Conservation (phyloP, 1,140 invertebrate species). For the Drosophila bocki region DNA sequence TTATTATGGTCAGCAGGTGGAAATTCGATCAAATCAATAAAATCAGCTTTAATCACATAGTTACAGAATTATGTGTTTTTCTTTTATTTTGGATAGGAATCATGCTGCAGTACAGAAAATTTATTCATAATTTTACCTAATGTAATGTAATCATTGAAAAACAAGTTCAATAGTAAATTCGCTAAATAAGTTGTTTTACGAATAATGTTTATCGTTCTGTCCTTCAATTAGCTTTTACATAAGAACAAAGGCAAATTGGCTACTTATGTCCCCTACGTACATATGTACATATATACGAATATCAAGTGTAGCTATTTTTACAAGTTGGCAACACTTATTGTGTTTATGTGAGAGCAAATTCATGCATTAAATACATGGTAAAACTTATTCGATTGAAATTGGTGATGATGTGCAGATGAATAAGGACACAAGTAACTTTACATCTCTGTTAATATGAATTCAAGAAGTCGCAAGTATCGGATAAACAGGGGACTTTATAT, state of each 20-base stretch:
- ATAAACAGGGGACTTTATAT: not conserved
- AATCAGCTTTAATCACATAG: not conserved
- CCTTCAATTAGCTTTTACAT: not conserved
- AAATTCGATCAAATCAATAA: conserved; percentile 11
- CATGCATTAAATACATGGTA: not conserved
- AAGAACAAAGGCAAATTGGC: not conserved
- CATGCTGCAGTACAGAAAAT: not conserved
- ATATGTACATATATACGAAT: not conserved
- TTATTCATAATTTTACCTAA: not conserved
- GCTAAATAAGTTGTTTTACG: not conserved
- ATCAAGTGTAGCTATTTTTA: not conserved
- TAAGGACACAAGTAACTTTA: not conserved
- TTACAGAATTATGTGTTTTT: not conserved
- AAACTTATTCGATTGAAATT: not conserved
- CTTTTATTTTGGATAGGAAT: too few relatives aligned
- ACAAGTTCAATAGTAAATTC: not conserved
- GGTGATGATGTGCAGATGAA: not conserved
- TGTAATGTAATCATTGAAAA: not conserved
- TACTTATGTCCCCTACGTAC: not conserved
- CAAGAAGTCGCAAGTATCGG: not conserved
- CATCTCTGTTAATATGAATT: not conserved
- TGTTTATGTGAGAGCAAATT: not conserved
- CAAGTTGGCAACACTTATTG: not conserved
- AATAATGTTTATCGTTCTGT: not conserved
- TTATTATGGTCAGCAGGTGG: conserved; percentile 4